Evolutionary conservation across 2,888 invertebrate genomes (phyloP).

Genomic region (Megamerina dolium): DNA sequence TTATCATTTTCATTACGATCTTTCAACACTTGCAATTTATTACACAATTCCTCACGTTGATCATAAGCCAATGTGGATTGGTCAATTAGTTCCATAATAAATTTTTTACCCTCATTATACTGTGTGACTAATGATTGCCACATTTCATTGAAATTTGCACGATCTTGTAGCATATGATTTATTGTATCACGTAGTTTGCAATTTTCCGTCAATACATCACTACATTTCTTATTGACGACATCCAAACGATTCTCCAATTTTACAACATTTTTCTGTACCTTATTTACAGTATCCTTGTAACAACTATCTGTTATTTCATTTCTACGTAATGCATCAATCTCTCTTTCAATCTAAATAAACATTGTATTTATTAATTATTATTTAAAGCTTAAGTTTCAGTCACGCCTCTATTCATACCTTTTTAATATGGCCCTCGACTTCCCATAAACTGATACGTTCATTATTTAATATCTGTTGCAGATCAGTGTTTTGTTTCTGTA

Average conservation of each 20-base stretch:
- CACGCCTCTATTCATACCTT: constrained; percentile 39
- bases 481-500: constrained; percentile 35
- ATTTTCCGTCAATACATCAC: constrained; percentile 68
- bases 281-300: constrained; percentile 46
- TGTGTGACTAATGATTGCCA: constrained; percentile 74
- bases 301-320: constrained; percentile 53
- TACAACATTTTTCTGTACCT: constrained; percentile 51
- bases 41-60: constrained; percentile 74
- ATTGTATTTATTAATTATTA: not conserved
- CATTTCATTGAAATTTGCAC: constrained; percentile 72
- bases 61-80: constrained; percentile 84
- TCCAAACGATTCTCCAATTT: constrained; percentile 71
- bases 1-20: constrained; percentile 72
- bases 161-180: constrained; percentile 73
- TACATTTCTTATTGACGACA: constrained; percentile 70
- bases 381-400: too few species aligned
- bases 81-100: constrained; percentile 80
- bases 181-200: constrained; percentile 69
- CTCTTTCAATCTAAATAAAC: constrained; percentile 40
- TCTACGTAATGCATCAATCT: constrained; percentile 41
- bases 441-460: constrained; percentile 45
- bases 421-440: constrained; percentile 53
- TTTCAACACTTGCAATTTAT: constrained; percentile 73
- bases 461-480: constrained; percentile 32
- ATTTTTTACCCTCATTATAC: constrained; percentile 70